A percentile compares a stretch with the other conserved stretches of the same genome.
These are phyloP conservation scores for Anoura caudifer DNA, from an alignment of 2,113 vertebrate species.

Conservation along the genomic window DNA sequence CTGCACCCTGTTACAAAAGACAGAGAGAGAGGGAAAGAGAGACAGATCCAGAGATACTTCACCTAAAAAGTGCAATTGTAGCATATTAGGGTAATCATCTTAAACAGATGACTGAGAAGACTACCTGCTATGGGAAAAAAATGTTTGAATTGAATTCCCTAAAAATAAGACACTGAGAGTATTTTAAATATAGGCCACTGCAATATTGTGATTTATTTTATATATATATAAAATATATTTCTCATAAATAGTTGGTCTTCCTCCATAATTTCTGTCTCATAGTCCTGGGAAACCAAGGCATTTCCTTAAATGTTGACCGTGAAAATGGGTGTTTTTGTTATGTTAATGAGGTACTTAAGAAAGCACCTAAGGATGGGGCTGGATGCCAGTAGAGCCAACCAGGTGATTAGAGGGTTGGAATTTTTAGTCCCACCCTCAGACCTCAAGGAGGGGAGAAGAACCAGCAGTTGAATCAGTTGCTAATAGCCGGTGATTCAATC, in stretches of 20 bases:
- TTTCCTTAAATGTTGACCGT: neutral
- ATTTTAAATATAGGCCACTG: slow-evolving; percentile 40
- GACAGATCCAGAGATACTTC: neutral
- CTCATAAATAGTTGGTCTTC: neutral
- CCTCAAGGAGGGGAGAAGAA: neutral
- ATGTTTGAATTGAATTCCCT: neutral
- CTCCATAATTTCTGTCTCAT: neutral
- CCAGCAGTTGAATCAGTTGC: neutral
- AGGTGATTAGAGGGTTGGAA: neutral
- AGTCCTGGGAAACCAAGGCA: neutral
- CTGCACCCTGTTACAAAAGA: too few species aligned
- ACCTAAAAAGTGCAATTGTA: neutral
- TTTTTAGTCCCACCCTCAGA: neutral
- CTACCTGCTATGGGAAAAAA: neutral
- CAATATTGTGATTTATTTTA: neutral
- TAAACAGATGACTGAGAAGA: neutral
- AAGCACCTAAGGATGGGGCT: neutral
- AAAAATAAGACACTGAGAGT: slow-evolving; percentile 36
- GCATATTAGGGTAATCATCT: neutral
- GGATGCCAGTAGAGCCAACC: neutral
- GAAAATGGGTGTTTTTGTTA: neutral
- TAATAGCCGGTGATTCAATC: neutral
- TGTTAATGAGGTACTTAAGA: neutral
- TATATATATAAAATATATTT: neutral
- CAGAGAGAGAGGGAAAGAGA: neutral